A percentile compares a stretch with the other conserved stretches of the same genome.
Evolutionary conservation across 2,888 invertebrate species (phyloP).

Genomic region (Hydrotaea diabolus): DNA sequence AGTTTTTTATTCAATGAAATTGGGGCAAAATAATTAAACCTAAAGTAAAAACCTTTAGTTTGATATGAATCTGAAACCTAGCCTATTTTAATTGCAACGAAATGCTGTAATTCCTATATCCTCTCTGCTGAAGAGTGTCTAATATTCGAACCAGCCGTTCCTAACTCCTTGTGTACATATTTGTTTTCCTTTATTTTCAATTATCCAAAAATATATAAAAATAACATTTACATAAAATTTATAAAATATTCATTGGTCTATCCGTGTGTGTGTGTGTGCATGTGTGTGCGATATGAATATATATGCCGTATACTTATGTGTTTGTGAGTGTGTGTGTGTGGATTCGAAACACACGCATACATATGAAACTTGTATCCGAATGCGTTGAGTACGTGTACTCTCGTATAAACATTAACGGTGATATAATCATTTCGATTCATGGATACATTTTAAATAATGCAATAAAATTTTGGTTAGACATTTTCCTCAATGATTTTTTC

Average conservation of each 20-base stretch:
- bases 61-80: no score
- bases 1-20: no score
- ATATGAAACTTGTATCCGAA: conserved; percentile 4
- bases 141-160: no score
- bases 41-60: no score
- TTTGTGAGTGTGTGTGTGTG: neutral
- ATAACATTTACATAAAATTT: conserved; percentile 50
- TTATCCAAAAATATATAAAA: conserved; percentile 39
- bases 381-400: neutral
- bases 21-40: no score
- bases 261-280: neutral
- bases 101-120: no score
- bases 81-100: no score
- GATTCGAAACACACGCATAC: conserved; percentile 2
- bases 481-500: conserved; percentile 28
- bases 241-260: conserved; percentile 57
- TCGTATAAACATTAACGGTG: conserved; percentile 48
- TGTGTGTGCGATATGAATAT: neutral
- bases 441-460: conserved; percentile 47
- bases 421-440: conserved; percentile 55
- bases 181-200: conserved; percentile 5
- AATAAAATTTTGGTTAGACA: conserved; percentile 40
- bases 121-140: no score
- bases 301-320: conserved; percentile 12
- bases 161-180: neutral